phyloP scores from a whole-genome alignment of 2,797 vertebrate genomes.

The Coluber constrictor region DNA sequence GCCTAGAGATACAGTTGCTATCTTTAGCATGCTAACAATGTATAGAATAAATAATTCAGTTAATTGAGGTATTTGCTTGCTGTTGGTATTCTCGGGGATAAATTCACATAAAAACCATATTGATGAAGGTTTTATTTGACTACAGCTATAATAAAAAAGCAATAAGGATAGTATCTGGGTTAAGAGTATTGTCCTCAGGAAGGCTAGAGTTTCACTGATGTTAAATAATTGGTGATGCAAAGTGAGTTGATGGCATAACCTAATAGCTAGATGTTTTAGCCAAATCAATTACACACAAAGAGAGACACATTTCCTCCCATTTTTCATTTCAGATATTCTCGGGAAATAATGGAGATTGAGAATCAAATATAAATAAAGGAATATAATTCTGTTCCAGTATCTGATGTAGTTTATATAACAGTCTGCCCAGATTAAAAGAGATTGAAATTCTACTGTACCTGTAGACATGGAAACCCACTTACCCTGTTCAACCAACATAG shows the following conservation, averaged over 20 bases:
- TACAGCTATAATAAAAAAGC: neutral
- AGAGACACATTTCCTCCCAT: neutral
- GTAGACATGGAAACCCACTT: neutral
- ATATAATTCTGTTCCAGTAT: neutral
- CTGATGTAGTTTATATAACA: neutral
- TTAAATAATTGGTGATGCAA: neutral
- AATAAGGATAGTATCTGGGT: neutral
- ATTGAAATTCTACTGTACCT: neutral
- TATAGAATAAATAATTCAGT: slow-evolving; percentile 69
- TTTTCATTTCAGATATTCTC: neutral
- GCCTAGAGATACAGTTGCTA: slow-evolving; percentile 52
- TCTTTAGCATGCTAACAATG: slow-evolving; percentile 56
- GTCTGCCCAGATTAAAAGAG: neutral
- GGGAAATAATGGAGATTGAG: neutral
- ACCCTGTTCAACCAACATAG: neutral
- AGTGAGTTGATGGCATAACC: neutral
- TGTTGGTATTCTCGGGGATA: neutral
- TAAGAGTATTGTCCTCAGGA: slow-evolving; percentile 7
- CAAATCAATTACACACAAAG: neutral
- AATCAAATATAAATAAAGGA: neutral
- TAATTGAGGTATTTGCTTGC: slow-evolving; percentile 37
- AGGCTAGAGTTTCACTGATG: neutral
- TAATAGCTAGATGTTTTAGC: neutral
- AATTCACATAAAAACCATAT: neutral
- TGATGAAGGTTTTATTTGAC: slow-evolving; percentile 15